Percentiles rank a stretch among this genome's conserved stretches.
phyloP scores from a whole-genome alignment of 2,113 vertebrate genomes.

The Okapia johnstoni region DNA sequence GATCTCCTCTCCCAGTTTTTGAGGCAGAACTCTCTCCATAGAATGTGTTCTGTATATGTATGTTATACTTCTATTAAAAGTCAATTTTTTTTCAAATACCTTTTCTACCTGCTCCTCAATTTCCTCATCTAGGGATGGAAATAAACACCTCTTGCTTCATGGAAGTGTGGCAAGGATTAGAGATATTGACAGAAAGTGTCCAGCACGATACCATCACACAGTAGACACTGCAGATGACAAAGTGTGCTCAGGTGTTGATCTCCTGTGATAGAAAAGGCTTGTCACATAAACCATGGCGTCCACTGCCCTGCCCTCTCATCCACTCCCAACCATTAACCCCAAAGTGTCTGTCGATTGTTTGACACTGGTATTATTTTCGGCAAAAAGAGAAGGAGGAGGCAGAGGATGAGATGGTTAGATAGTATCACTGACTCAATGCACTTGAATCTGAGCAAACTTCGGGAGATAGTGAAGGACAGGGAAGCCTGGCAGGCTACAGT shows the following conservation, averaged over 20 bases:
- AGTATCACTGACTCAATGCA: neutral
- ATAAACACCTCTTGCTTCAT: neutral
- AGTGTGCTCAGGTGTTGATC: neutral
- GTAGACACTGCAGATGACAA: neutral
- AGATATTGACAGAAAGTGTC: neutral
- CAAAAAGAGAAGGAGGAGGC: neutral
- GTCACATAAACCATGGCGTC: neutral
- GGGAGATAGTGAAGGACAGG: neutral
- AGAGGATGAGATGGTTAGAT: neutral
- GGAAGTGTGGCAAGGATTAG: too few species aligned
- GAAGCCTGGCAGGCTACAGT: neutral
- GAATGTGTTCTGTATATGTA: neutral
- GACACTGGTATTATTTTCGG: neutral
- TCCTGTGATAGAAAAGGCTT: neutral
- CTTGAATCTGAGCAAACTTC: neutral
- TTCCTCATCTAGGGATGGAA: neutral
- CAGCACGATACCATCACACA: accelerated
- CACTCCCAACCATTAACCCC: neutral
- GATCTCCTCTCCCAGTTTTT: neutral
- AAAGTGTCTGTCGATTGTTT: neutral
- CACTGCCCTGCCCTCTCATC: neutral
- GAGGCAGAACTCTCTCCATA: neutral
- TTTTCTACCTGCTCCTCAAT: neutral
- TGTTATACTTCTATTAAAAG: neutral
- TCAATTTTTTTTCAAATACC: neutral